These are phyloP conservation scores for Platypus cylindrus DNA, from an alignment of 2,888 invertebrate genomes.

Conservation along the genomic window DNA sequence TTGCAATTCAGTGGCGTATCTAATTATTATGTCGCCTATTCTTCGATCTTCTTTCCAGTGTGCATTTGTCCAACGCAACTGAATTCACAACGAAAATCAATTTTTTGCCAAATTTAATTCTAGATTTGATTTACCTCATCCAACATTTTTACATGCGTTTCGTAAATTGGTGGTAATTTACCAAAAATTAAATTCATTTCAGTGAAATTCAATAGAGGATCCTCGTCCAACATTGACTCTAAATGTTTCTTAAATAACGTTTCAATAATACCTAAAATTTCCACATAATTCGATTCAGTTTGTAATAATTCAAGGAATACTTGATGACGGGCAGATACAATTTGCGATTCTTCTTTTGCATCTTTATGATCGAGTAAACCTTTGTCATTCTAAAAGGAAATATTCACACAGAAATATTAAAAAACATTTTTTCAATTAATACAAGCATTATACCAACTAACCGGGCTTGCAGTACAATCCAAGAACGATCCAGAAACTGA, in stretches of 20 bases:
- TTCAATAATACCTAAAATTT: conserved; percentile 85
- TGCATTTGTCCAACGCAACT: conserved; percentile 26
- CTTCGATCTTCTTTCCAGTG: conserved; percentile 74
- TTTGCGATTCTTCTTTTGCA: conserved; percentile 47
- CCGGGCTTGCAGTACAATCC: conserved; percentile 77
- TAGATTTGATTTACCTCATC: conserved; percentile 36
- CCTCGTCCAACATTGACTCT: conserved; percentile 74
- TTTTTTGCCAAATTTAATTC: neutral
- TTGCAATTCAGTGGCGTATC: conserved; percentile 75
- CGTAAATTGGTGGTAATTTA: conserved; percentile 87
- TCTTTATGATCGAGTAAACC: conserved; percentile 36
- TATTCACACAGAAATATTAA: neutral
- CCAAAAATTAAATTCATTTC: conserved; percentile 93
- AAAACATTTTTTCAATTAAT: neutral
- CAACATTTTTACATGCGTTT: conserved; percentile 74
- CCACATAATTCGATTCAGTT: conserved; percentile 96
- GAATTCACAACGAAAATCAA: neutral
- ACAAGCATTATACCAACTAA: conserved; percentile 34
- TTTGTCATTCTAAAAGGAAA: conserved; percentile 9
- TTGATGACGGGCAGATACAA: conserved; percentile 59
- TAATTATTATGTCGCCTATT: conserved; percentile 64
- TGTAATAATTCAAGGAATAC: conserved; percentile 86
- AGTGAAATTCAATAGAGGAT: conserved; percentile 73
- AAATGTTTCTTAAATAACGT: conserved; percentile 88
- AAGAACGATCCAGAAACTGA: conserved; percentile 80